Conservation (phyloP, 2,888 invertebrate genomes). For the Ichneumoninae sp. region DNA sequence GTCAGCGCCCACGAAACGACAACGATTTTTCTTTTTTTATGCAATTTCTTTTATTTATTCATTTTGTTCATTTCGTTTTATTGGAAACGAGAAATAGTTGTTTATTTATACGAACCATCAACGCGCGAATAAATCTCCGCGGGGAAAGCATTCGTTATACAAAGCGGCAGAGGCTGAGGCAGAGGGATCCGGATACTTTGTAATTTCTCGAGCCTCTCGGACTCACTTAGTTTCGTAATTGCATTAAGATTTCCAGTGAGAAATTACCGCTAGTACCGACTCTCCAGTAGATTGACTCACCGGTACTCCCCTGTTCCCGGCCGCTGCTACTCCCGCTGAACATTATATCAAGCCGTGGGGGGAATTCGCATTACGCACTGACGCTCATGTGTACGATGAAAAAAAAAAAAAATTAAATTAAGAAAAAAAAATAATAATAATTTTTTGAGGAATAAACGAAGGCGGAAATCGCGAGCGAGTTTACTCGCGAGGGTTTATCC, state of each 20-base stretch:
- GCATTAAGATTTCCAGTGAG: conserved; percentile 44
- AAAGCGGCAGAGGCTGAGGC: neutral
- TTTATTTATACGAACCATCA: conserved; percentile 43
- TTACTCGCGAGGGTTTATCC: conserved; percentile 5
- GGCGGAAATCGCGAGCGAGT: conserved; percentile 31
- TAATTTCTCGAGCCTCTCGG: conserved; percentile 35
- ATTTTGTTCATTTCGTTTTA: neutral
- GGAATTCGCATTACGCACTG: conserved; percentile 9
- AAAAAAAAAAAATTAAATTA: neutral
- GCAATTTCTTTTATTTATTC: neutral
- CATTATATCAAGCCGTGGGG: conserved; percentile 14
- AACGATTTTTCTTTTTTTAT: neutral
- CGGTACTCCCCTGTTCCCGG: conserved; percentile 18
- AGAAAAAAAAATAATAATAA: neutral
- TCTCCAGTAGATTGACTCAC: conserved; percentile 35
- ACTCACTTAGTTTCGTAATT: conserved; percentile 50
- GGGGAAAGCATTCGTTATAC: conserved; percentile 23
- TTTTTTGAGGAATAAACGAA: conserved; percentile 12
- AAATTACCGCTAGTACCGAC: conserved; percentile 30
- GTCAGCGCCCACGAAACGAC: conserved; percentile 54
- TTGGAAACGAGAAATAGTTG: conserved; percentile 1
- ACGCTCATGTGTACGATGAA: conserved; percentile 5
- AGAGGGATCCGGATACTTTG: conserved; percentile 31
- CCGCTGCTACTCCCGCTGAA: neutral
- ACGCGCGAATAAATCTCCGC: conserved; percentile 34